A percentile compares a stretch with the other conserved stretches of the same genome.
phyloP scores from a whole-genome alignment of 2,113 vertebrate species.

The Benitochromis conjunctus region DNA sequence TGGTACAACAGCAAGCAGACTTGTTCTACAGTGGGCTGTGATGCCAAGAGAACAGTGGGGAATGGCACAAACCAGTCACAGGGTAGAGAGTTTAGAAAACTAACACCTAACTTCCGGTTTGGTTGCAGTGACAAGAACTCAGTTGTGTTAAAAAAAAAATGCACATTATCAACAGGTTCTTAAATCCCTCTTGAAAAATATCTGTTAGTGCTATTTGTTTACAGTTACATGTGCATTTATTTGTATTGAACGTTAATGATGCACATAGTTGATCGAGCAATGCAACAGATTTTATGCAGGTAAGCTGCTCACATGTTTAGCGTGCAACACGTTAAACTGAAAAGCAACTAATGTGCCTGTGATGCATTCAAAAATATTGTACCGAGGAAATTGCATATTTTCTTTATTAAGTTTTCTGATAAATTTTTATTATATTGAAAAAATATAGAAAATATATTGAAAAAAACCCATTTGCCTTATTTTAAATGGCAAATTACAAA shows the following conservation, averaged over 20 bases:
- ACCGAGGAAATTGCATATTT: not conserved
- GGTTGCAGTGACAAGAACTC: not conserved
- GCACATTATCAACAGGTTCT: not conserved
- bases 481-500: not conserved
- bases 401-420: not conserved
- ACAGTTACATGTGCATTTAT: not conserved
- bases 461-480: rapidly evolving
- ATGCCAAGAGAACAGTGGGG: not conserved
- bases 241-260: not conserved
- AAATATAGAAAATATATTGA: not conserved
- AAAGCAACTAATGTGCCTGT: not conserved
- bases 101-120: not conserved
- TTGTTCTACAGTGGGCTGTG: constrained; percentile 18
- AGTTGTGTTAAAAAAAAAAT: not conserved
- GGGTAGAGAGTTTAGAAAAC: not conserved
- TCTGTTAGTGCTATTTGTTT: not conserved
- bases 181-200: not conserved
- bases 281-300: not conserved
- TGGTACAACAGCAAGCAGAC: constrained; percentile 1
- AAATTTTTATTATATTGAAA: not conserved
- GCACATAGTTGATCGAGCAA: not conserved
- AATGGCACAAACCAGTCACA: constrained; percentile 10
- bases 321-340: not conserved
- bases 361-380: not conserved
- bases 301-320: not conserved